Conservation (phyloP, 35 echinoderm and acorn worm species). For the Stichopus chloronotus region DNA sequence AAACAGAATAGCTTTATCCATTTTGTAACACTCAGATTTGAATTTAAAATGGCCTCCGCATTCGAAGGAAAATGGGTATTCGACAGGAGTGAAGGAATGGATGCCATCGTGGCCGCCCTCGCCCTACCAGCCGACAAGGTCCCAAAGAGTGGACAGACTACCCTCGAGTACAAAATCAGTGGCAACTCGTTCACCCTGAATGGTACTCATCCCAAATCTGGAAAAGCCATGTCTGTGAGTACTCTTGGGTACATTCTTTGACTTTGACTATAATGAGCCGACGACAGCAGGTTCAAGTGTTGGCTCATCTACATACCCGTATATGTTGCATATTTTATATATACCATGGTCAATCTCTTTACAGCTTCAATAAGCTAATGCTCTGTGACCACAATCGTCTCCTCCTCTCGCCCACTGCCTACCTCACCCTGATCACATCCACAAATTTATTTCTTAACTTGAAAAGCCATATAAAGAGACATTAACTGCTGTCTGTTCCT, state of each 20-base stretch:
- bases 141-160: constrained; percentile 39
- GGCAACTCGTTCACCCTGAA: constrained; percentile 23
- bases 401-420: too few species aligned
- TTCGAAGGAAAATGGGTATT: constrained; percentile 50
- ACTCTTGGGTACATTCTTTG: neutral
- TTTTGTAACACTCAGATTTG: neutral
- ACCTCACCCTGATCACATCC: too few species aligned
- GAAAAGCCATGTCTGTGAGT: constrained; percentile 16
- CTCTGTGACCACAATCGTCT: too few species aligned
- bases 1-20: neutral
- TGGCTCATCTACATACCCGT: too few species aligned
- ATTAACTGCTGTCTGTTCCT: too few species aligned
- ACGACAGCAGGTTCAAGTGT: too few species aligned
- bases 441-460: too few species aligned
- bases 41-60: constrained; percentile 23
- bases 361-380: too few species aligned
- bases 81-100: constrained; percentile 50
- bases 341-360: too few species aligned
- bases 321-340: too few species aligned
- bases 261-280: too few species aligned
- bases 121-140: constrained; percentile 26
- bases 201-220: constrained; percentile 34
- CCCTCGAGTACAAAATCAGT: constrained; percentile 41
- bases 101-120: neutral
- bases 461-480: too few species aligned